phyloP scores from a whole-genome alignment of 2,113 vertebrate genomes.

The Corydoras sp. region DNA sequence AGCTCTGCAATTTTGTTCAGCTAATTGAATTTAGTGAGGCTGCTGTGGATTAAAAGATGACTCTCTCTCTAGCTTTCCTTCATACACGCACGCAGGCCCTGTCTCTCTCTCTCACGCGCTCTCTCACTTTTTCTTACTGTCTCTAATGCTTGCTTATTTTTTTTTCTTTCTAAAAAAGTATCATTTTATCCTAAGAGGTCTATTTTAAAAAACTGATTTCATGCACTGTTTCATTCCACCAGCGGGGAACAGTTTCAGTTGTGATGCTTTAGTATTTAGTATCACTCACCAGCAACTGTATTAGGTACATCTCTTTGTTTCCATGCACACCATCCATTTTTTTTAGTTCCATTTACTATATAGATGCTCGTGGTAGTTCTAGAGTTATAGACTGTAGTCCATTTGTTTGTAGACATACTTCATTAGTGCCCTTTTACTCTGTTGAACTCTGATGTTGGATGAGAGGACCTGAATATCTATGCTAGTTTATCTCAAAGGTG shows the following conservation, averaged over 20 bases:
- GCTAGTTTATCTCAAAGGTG: too few relatives aligned
- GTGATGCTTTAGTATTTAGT: background rate
- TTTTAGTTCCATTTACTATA: too few relatives aligned
- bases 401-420: too few relatives aligned
- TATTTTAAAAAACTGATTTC: conserved; percentile 30
- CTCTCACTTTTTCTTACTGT: conserved; percentile 6
- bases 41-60: conserved; percentile 40
- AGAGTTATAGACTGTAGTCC: too few relatives aligned
- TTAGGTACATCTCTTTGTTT: too few relatives aligned
- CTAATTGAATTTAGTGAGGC: conserved; percentile 38
- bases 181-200: background rate
- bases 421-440: too few relatives aligned
- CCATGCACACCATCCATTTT: too few relatives aligned
- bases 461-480: too few relatives aligned
- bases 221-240: conserved; percentile 32
- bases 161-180: conserved; percentile 12
- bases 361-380: too few relatives aligned
- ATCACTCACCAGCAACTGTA: too few relatives aligned
- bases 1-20: conserved; percentile 36
- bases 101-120: background rate
- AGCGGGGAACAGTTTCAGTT: conserved; percentile 17
- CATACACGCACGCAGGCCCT: background rate
- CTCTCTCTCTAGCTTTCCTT: conserved; percentile 10
- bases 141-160: background rate
- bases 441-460: too few relatives aligned